phyloP scores from a whole-genome alignment of 2,888 invertebrate genomes.

The Achlya flavicornis region DNA sequence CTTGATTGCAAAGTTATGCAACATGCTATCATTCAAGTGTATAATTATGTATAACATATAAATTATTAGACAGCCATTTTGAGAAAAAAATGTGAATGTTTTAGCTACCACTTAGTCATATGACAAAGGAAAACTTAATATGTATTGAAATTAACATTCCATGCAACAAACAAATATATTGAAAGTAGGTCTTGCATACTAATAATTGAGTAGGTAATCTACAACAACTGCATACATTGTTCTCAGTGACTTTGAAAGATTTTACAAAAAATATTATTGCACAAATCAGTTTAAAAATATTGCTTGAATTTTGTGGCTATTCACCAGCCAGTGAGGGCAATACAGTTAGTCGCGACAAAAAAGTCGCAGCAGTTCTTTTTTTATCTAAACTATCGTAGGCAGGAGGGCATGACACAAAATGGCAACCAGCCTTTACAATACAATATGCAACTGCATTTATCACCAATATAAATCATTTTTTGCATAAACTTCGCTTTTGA shows the following conservation, averaged over 20 bases:
- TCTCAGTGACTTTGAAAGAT: conserved; percentile 19
- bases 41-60: neutral
- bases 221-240: conserved; percentile 23
- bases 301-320: conserved; percentile 28
- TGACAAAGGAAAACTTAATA: conserved; percentile 9
- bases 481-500: conserved; percentile 32
- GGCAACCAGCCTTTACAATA: conserved; percentile 74
- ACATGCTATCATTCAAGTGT: neutral
- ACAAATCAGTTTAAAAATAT: conserved; percentile 19
- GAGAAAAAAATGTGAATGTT: neutral
- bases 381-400: conserved; percentile 78
- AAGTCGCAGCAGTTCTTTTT: conserved; percentile 70
- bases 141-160: conserved; percentile 19
- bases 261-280: conserved; percentile 20
- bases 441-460: conserved; percentile 79
- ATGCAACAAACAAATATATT: conserved; percentile 24
- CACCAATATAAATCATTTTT: conserved; percentile 54
- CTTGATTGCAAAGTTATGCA: neutral
- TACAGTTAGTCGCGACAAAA: conserved; percentile 62
- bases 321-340: conserved; percentile 36
- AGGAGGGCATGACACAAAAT: conserved; percentile 80
- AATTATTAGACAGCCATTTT: conserved; percentile 2
- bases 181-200: conserved; percentile 45
- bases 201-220: conserved; percentile 26
- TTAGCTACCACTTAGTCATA: neutral